A percentile compares a stretch with the other conserved stretches of the same genome.
Conservation (phyloP, 2,888 invertebrate genomes). For the Parasteatoda lunata region DNA sequence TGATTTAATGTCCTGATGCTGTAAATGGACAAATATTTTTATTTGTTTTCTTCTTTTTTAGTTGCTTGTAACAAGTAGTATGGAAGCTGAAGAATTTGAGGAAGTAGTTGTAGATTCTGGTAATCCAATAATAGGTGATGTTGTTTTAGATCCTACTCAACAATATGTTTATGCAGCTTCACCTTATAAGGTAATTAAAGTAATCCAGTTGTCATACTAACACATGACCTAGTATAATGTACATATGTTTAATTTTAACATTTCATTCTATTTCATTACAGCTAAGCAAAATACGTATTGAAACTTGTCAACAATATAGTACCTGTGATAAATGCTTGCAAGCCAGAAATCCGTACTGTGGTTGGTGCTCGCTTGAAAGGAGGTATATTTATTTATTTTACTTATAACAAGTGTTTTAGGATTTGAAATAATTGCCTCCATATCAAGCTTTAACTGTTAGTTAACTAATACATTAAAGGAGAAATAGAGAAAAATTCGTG, state of each 20-base stretch:
- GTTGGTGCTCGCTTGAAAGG: constrained; percentile 95
- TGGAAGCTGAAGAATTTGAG: constrained; percentile 87
- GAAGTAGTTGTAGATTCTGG: constrained; percentile 84
- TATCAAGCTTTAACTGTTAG: too few relatives aligned
- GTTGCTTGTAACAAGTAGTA: constrained; percentile 81
- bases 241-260: not conserved
- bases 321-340: constrained; percentile 92
- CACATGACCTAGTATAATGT: not conserved
- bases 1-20: too few relatives aligned
- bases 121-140: constrained; percentile 89
- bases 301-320: constrained; percentile 88
- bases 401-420: too few relatives aligned
- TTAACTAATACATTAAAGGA: too few relatives aligned
- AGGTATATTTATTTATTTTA: constrained; percentile 74
- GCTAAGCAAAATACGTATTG: constrained; percentile 86
- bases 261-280: constrained; percentile 71
- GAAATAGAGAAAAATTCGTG: too few relatives aligned
- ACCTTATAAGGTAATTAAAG: constrained; percentile 79
- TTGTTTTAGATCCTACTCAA: constrained; percentile 87
- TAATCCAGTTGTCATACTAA: not conserved
- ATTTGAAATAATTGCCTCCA: too few relatives aligned
- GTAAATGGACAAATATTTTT: too few relatives aligned
- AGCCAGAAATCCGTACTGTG: constrained; percentile 93
- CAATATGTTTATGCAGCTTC: constrained; percentile 91
- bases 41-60: constrained; percentile 76